Evolutionary conservation across 35 echinoderm and acorn worm genomes (phyloP), one percentile per base, ranked within the genome.

Genomic region (Patiria miniata): DNA sequence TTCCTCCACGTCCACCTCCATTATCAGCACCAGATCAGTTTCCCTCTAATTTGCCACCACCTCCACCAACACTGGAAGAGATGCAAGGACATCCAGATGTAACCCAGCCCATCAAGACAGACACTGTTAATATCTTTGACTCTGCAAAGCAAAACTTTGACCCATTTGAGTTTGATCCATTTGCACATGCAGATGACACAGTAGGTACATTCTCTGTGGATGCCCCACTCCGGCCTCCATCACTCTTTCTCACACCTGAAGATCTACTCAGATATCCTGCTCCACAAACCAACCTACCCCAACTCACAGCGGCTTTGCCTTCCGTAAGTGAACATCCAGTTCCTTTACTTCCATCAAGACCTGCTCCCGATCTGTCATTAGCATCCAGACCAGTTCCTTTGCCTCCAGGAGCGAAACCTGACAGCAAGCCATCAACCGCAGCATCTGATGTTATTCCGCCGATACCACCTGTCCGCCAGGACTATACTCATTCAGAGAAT

Each of bases 361-460:
- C 34, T 36, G 65, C 26, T 73, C 29, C 65, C 34, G 26, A 37
- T 40, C 82, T 84, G 9, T 7, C 38, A 8, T 40, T 84, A 17
- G 8, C 36, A 32, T 34, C 51, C 8, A 84, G 82, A 60, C 82
- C 82, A 17, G 82, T 84, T 36, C 82, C 82, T 17, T 18, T 60
- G 28, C 82, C 82, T 18, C 82, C 82, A 23, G 52, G 22, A 51
- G 34, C 80, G 2, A 42, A 29, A 33, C 80, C 42, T 29, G 78
- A 40, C 2, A 22, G 34, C 19, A 36, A 37, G 22, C 78, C 78
- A 40, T 40, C 78, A 37, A 40, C 37, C 47, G 36, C 78, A 5
- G 39, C 80, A 44, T 23, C 18, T 47, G 42, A 47, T 47, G 42
- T 47, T 12, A 4, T 47, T 12, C 42, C 12, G 12, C 42, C 42